phyloP scores from a whole-genome alignment of 2,888 invertebrate species.

The Dysmachus trigonus region DNA sequence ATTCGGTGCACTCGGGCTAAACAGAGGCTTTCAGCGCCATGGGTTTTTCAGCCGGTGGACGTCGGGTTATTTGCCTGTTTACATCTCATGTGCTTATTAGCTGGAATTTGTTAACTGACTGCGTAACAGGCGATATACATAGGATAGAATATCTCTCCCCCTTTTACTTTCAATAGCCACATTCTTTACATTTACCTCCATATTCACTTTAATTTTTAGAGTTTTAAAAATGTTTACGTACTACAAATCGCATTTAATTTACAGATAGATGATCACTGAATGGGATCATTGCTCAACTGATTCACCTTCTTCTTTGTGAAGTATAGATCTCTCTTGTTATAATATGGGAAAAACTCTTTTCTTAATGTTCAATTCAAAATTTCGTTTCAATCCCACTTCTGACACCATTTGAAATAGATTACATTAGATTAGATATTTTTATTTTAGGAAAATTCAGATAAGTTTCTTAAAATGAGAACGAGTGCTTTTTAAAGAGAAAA shows the following conservation, averaged over 20 bases:
- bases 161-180: not conserved
- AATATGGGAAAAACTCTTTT: too few species aligned
- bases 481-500: too few species aligned
- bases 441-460: too few species aligned
- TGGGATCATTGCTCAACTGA: too few species aligned
- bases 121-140: not conserved
- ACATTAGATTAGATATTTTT: too few species aligned
- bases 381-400: too few species aligned
- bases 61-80: constrained; percentile 10
- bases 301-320: too few species aligned
- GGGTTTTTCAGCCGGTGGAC: not conserved
- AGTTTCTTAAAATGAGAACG: too few species aligned
- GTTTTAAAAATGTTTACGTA: not conserved
- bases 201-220: not conserved
- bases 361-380: too few species aligned
- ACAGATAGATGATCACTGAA: too few species aligned
- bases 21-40: constrained; percentile 2
- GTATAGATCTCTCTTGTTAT: too few species aligned
- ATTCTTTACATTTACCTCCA: not conserved
- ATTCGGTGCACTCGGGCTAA: not conserved
- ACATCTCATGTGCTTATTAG: constrained; percentile 13
- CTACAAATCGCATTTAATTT: not conserved
- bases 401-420: too few species aligned
- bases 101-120: not conserved
- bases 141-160: not conserved